These are phyloP conservation scores for Lordiphosa clarofinis DNA, from an alignment of 1,140 invertebrate species.

Conservation along the genomic window DNA sequence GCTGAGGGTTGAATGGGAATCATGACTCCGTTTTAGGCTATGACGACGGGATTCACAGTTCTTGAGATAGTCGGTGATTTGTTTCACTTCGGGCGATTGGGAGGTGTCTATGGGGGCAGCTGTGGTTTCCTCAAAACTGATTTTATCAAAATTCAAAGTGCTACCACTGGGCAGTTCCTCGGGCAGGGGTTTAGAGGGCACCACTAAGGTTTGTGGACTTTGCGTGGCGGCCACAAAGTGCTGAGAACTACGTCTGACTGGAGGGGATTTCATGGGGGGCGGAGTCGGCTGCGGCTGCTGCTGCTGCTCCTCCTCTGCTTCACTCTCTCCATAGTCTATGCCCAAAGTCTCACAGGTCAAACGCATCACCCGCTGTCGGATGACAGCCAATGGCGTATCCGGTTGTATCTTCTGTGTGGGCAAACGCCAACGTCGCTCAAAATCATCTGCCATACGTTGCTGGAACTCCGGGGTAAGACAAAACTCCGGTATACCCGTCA, in stretches of 20 bases:
- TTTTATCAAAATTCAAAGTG: conserved; percentile 74
- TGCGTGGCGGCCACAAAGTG: conserved; percentile 46
- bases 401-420: conserved; percentile 64
- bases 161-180: conserved; percentile 20
- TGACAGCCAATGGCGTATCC: conserved; percentile 66
- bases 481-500: conserved; percentile 67
- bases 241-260: conserved; percentile 27
- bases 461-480: conserved; percentile 71
- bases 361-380: conserved; percentile 59
- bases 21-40: conserved; percentile 56
- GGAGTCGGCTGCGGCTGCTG: no score
- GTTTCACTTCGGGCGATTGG: conserved; percentile 59
- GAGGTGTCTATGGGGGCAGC: background rate
- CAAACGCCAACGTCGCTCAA: conserved; percentile 70
- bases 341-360: conserved; percentile 71
- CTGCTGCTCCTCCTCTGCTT: background rate
- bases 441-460: conserved; percentile 71
- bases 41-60: conserved; percentile 61
- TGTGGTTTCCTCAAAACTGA: conserved; percentile 68
- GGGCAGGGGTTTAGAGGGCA: background rate
- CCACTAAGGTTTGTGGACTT: conserved; percentile 13
- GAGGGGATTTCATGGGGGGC: background rate
- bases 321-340: conserved; percentile 40
- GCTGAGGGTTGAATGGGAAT: conserved; percentile 23
- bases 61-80: conserved; percentile 68